Percentiles rank a stretch among this genome's conserved stretches.
Conservation (phyloP, 2,888 invertebrate genomes). For the Eupithecia subumbrata region DNA sequence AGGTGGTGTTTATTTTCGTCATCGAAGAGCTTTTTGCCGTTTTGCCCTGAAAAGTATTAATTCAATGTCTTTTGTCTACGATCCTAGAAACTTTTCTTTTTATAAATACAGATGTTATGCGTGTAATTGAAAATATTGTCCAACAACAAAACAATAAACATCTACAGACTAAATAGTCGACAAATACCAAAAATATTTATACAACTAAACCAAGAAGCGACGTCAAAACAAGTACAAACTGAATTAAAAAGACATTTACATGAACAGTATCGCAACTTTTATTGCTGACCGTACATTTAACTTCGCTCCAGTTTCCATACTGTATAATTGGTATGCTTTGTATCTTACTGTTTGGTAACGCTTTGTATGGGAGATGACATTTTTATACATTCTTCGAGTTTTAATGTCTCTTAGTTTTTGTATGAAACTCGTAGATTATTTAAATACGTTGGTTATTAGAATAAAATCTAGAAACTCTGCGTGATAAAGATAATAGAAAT, state of each 20-base stretch:
- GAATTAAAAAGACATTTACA: slow-evolving; percentile 41
- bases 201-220: slow-evolving; percentile 6
- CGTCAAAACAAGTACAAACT: slow-evolving; percentile 30
- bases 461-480: not conserved
- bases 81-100: not conserved
- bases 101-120: not conserved
- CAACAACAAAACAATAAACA: not conserved
- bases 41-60: not conserved
- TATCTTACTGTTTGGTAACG: slow-evolving; percentile 21
- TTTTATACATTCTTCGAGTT: slow-evolving; percentile 19
- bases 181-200: slow-evolving; percentile 8
- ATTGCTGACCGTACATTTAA: slow-evolving; percentile 40
- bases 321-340: slow-evolving; percentile 41
- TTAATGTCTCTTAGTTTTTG: slow-evolving; percentile 10
- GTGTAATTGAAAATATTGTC: not conserved
- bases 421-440: slow-evolving; percentile 11
- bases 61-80: not conserved
- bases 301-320: slow-evolving; percentile 41
- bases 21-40: no score
- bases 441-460: not conserved
- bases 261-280: slow-evolving; percentile 39
- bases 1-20: no score
- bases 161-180: not conserved
- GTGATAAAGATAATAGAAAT: not conserved
- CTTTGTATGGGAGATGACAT: slow-evolving; percentile 22